A percentile compares a stretch with the other conserved stretches of the same genome.
Conservation (phyloP, 2,888 invertebrate species). For the Acronicta psi region DNA sequence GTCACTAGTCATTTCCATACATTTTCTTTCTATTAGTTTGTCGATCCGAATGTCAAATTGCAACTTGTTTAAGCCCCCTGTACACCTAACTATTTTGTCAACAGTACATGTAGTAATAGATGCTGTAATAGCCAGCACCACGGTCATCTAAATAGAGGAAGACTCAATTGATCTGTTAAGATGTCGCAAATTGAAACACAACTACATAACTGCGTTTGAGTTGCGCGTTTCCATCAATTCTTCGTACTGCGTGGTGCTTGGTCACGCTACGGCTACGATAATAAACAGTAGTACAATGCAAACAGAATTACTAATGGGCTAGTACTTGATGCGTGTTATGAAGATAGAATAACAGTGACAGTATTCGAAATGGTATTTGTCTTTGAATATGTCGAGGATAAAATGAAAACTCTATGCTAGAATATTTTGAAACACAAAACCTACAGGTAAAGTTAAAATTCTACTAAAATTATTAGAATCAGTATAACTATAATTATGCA, state of each 20-base stretch:
- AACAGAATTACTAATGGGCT: not conserved
- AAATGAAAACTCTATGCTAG: too few relatives aligned
- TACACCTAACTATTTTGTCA: too few relatives aligned
- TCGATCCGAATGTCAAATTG: too few relatives aligned
- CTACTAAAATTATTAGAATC: too few relatives aligned
- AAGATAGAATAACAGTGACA: not conserved
- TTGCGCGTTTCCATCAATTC: conserved; percentile 63
- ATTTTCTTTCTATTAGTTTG: too few relatives aligned
- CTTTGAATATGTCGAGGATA: not conserved
- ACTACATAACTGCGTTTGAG: conserved; percentile 56
- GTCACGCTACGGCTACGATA: conserved; percentile 22
- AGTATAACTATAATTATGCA: too few relatives aligned
- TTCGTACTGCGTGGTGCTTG: conserved; percentile 16
- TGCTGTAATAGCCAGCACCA: conserved; percentile 33
- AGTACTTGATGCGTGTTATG: not conserved
- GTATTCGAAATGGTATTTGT: not conserved
- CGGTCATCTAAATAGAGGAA: conserved; percentile 59
- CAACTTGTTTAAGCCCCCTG: too few relatives aligned
- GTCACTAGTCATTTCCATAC: too few relatives aligned
- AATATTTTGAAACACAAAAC: too few relatives aligned
- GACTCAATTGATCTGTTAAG: conserved; percentile 67
- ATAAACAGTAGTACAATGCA: conserved; percentile 14
- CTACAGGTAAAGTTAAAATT: too few relatives aligned
- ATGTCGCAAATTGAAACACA: conserved; percentile 61
- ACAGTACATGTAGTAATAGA: conserved; percentile 18